Percentiles rank a stretch among this genome's conserved stretches.
Evolutionary conservation across 2,888 invertebrate genomes (phyloP).

Genomic region (Hypomecis punctinalis): DNA sequence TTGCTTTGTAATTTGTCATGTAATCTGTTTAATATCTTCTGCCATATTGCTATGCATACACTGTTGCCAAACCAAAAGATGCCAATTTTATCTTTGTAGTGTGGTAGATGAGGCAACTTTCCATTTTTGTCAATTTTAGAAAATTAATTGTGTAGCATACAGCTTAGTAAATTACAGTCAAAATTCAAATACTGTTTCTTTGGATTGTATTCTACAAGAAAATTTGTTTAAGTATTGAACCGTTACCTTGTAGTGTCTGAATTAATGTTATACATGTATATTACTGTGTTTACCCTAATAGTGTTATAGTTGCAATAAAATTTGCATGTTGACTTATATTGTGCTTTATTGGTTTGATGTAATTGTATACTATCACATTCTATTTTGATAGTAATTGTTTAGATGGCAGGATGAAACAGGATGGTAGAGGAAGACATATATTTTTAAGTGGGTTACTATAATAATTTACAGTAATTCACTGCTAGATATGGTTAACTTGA

Average conservation of each 20-base stretch:
- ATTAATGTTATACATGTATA: slow-evolving; percentile 37
- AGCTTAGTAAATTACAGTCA: slow-evolving; percentile 21
- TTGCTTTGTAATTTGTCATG: background rate
- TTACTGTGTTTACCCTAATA: slow-evolving; percentile 20
- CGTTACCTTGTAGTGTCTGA: slow-evolving; percentile 62
- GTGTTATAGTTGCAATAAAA: slow-evolving; percentile 44
- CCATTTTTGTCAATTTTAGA: slow-evolving; percentile 22
- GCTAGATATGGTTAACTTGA: too few relatives aligned
- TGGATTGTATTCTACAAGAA: slow-evolving; percentile 17
- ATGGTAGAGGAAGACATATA: too few relatives aligned
- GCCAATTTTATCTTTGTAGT: slow-evolving; percentile 59
- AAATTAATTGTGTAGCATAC: slow-evolving; percentile 3
- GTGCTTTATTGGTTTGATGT: background rate
- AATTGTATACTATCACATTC: background rate
- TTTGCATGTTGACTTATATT: slow-evolving; percentile 1
- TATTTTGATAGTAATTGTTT: too few relatives aligned
- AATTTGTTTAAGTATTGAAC: slow-evolving; percentile 25
- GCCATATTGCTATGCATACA: slow-evolving; percentile 48
- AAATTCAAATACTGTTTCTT: slow-evolving; percentile 7
- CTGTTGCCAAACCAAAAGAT: slow-evolving; percentile 69
- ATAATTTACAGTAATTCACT: too few relatives aligned
- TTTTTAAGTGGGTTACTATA: too few relatives aligned
- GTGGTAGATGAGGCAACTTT: slow-evolving; percentile 23
- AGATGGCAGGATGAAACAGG: too few relatives aligned
- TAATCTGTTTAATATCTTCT: background rate